These are phyloP conservation scores for Phallusia fumigata DNA, from an alignment of 23 tunicate genomes.

Conservation along the genomic window DNA sequence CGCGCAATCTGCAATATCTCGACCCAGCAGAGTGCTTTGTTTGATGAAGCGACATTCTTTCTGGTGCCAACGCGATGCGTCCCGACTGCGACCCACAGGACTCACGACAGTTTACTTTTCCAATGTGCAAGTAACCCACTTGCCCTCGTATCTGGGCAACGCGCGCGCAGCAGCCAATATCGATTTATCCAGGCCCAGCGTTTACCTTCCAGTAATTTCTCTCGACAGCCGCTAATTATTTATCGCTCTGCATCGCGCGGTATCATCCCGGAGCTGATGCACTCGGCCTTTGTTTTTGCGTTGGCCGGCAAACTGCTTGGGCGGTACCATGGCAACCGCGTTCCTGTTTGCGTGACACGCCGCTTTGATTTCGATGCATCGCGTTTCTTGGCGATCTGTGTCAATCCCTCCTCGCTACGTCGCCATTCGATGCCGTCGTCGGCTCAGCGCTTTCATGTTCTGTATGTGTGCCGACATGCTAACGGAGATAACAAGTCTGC, in stretches of 20 bases:
- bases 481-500: neutral
- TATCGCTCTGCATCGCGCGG: constrained; percentile 3
- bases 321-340: too few species aligned
- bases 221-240: neutral
- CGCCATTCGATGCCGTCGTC: neutral
- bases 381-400: neutral
- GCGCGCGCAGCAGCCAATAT: constrained; percentile 11
- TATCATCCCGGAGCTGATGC: neutral
- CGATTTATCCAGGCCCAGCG: neutral
- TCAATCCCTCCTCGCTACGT: neutral
- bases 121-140: constrained; percentile 12
- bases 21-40: neutral
- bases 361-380: neutral
- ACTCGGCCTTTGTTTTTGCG: neutral
- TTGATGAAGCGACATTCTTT: constrained; percentile 9
- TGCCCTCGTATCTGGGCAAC: constrained; percentile 8
- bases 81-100: neutral
- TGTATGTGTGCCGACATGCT: constrained; percentile 6
- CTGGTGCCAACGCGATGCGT: constrained; percentile 9
- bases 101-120: constrained; percentile 7
- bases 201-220: constrained; percentile 14
- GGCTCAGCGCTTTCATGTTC: neutral
- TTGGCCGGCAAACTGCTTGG: neutral
- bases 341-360: neutral
- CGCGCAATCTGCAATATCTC: neutral